phyloP scores from a whole-genome alignment of 2,888 invertebrate species.

The Cactoblastis cactorum region DNA sequence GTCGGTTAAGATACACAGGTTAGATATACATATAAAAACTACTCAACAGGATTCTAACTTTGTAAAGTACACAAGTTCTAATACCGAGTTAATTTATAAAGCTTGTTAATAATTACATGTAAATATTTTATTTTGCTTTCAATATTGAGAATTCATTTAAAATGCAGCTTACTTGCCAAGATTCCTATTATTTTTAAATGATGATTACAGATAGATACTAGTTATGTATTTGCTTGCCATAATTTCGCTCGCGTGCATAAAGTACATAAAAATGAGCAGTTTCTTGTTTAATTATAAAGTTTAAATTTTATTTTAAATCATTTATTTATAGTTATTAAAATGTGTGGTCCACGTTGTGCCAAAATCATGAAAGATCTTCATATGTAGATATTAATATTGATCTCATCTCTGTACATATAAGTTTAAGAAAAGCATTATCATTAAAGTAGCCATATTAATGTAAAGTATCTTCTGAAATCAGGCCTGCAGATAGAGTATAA shows the following conservation, averaged over 20 bases:
- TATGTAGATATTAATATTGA: slow-evolving; percentile 64
- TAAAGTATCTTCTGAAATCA: background rate
- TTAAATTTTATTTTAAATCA: slow-evolving; percentile 34
- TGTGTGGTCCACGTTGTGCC: slow-evolving; percentile 73
- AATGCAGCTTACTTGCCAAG: background rate
- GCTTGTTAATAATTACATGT: no score
- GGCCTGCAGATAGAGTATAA: no score
- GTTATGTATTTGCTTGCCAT: slow-evolving; percentile 41
- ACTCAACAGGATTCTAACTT: no score
- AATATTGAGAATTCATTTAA: no score
- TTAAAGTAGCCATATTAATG: slow-evolving; percentile 32
- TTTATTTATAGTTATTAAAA: slow-evolving; percentile 28
- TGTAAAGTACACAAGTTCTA: no score
- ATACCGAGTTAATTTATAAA: no score
- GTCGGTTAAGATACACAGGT: no score
- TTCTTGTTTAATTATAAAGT: slow-evolving; percentile 34
- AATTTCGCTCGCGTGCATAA: slow-evolving; percentile 27
- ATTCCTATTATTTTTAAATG: slow-evolving; percentile 14
- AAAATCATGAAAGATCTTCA: slow-evolving; percentile 72
- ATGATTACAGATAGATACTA: no score
- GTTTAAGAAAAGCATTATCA: slow-evolving; percentile 25
- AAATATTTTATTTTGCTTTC: no score
- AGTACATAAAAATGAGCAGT: slow-evolving; percentile 40
- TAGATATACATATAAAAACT: no score
- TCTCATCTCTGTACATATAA: slow-evolving; percentile 73